Base-by-base conservation (phyloP, 2,113 vertebrate genomes). In the Psettodes erumei region DNA sequence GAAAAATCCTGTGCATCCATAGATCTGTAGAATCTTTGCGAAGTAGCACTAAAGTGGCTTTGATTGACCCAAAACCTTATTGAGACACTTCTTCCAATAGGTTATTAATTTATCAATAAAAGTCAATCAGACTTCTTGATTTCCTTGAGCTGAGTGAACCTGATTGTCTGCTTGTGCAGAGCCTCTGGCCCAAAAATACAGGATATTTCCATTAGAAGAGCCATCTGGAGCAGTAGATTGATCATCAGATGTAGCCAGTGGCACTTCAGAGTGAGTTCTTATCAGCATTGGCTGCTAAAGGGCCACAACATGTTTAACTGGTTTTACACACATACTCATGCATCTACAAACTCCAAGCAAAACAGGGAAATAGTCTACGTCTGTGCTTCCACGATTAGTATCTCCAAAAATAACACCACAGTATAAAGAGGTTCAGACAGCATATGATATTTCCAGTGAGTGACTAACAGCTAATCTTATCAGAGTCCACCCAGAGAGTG, bases 401-500 rank as follows among this genome's bases (percentile, higher is more conserved):
- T 38, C 61, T 83, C 84, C 83, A 82, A 85, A 89, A 90, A 89
- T 90, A 90, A 90, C 79, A 88, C 15, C 0, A 28, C 45, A 69
- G 74, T 60, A 68, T 55, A 76, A 78, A 83, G 71, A 18, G 67
- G 37, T 69, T 67, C 83, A 76, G 78, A 79, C 84, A 37, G 54
- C 71, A 54, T 63, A 73, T 85, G 79, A 84, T 86, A 83, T 89
- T 90, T 90, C 88, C 86, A 89, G 81, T 47, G 75, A 69, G 58
- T 87, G 84, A 89, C 81, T 83, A 87, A 87, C 35, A n/a, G 83
- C 82, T 81, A 83, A 89, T 86, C 85, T 93, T 91, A 92, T 93
- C 87, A 79, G 77, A 65, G 69, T 77, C 73, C 76, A 74, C 48
- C 40, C 77, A 75, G 67, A 63, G 77, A 62, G 71, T 45, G 72